Evolutionary conservation across 2,113 vertebrate species (phyloP), one percentile per base, ranked within the genome.

Genomic region (Anoura caudifer): DNA sequence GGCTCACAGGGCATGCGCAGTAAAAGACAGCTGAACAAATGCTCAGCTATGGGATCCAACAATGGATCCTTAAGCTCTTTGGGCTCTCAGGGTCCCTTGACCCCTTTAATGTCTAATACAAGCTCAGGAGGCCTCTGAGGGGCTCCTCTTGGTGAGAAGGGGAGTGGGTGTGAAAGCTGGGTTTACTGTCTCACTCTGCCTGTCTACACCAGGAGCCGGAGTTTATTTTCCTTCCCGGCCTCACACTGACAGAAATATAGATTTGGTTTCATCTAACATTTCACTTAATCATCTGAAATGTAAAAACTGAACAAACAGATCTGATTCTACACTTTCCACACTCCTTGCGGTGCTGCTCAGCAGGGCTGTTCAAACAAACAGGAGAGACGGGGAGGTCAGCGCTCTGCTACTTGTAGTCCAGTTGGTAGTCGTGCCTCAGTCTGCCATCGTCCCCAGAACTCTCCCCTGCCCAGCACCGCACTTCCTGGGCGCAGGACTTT

Each of bases 181-280:
- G n/a, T 16, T 47, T 38, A 24, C 75, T 24, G 43, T 26, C 85
- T 54, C 59, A 43, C 59, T 87, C 82, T 43, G 54, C 56, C 13
- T 80, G 92, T 94, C 94, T 61, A n/a, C 82, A 91, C 91, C 52
- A 93, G 70, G 63, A 65, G 15, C 1, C 33, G 63, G 52, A 76
- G 94, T 95, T 96, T 96, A 97, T 97, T 98, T 97, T 96, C 82
- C 63, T 94, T 97, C 61, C 70, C 80, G 67, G 45, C 89, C 65
- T 94, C 92, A 70, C 47, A 90, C 36, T 93, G 97, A 97, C 95
- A 95, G 91, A 65, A 91, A 89, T 82, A 92, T 38, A 94, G 96
- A 83, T 96, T 96, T 94, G 91, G 95, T 93, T 94, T 95, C 88
- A 76, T 92, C 91, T 67, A 91, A 85, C 86, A 83, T 95, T 86